Evolutionary conservation across 2,113 vertebrate species (phyloP).

Genomic region (Scopus umbretta): DNA sequence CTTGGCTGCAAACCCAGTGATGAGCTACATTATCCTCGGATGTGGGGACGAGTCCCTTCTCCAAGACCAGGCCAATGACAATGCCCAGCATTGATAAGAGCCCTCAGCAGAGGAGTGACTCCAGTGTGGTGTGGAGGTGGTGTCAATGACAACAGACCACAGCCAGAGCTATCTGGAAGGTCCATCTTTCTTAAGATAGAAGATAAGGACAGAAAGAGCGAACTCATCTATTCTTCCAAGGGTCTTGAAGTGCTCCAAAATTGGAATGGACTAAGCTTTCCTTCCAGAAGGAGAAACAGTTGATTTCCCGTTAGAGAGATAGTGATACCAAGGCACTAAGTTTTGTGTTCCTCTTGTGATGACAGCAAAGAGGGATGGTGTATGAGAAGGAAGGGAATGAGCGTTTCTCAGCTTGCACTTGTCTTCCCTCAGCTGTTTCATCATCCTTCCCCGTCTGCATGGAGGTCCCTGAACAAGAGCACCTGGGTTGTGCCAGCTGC

Average conservation of each 20-base stretch:
- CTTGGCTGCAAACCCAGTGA: background rate
- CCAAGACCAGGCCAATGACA: background rate
- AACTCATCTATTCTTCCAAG: background rate
- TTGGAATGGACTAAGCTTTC: background rate
- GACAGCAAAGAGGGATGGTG: background rate
- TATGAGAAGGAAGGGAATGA: background rate
- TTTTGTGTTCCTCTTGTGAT: background rate
- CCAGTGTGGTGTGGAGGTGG: background rate
- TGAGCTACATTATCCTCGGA: background rate
- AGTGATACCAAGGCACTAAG: slow-evolving; percentile 2
- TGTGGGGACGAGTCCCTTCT: background rate
- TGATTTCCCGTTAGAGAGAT: background rate
- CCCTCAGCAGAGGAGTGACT: background rate
- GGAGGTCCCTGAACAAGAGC: background rate
- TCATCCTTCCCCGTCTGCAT: rapidly evolving
- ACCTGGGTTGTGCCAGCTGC: background rate
- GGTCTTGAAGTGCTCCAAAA: background rate
- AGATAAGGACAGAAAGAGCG: background rate
- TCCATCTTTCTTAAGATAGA: background rate
- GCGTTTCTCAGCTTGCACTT: background rate
- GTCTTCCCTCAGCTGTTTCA: background rate
- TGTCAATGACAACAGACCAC: background rate
- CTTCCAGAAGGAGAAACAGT: background rate
- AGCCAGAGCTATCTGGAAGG: background rate
- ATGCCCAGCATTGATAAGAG: background rate